phyloP scores from a whole-genome alignment of 1,140 invertebrate species.

The Polypedilum pembai region DNA sequence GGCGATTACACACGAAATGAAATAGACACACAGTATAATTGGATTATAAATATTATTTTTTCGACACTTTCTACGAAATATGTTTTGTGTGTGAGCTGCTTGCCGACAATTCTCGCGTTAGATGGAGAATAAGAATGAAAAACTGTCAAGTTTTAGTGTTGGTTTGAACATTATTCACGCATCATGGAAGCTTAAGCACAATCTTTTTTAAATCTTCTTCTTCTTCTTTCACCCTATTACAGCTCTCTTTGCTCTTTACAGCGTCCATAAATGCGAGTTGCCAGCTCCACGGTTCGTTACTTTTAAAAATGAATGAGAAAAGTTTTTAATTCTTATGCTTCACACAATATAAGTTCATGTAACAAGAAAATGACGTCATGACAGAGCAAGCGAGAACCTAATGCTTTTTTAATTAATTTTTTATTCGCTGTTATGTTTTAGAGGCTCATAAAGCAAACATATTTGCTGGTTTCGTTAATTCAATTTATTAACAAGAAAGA shows the following conservation, averaged over 20 bases:
- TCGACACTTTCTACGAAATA: not conserved
- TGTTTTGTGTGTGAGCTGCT: not conserved
- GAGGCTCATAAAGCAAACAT: too few relatives aligned
- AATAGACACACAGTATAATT: slow-evolving; percentile 5
- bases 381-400: not conserved
- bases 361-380: too few relatives aligned
- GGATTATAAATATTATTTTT: slow-evolving; percentile 29
- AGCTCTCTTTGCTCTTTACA: not conserved
- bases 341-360: not conserved
- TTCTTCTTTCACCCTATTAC: too few relatives aligned
- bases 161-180: slow-evolving; percentile 22
- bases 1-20: slow-evolving; percentile 12
- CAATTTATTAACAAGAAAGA: too few relatives aligned
- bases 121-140: not conserved
- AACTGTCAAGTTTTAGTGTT: slow-evolving; percentile 28
- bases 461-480: too few relatives aligned
- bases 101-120: not conserved
- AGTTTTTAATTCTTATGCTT: slow-evolving; percentile 1
- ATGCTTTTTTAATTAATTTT: slow-evolving; percentile 6
- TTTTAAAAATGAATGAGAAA: slow-evolving; percentile 10
- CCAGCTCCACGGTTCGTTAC: not conserved
- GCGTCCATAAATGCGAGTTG: not conserved
- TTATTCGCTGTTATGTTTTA: not conserved
- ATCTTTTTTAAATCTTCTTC: not conserved
- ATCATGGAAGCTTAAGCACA: slow-evolving; percentile 27